Evolutionary conservation across 2,888 invertebrate species (phyloP).

Genomic region (Psylliodes chrysocephalus): DNA sequence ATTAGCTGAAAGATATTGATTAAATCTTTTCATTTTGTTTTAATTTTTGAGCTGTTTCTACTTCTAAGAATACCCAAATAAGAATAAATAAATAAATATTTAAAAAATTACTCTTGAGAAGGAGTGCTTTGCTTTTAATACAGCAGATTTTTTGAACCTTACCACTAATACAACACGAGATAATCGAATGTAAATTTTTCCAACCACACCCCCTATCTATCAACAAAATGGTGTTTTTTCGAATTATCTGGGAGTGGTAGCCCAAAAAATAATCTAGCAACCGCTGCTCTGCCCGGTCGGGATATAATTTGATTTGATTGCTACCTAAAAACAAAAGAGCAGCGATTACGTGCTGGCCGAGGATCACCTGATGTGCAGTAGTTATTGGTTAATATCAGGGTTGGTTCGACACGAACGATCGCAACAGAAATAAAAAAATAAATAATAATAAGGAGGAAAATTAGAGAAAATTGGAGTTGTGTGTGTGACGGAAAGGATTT

Average conservation of each 20-base stretch:
- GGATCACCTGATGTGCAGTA: conserved; percentile 25
- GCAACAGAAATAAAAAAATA: conserved; percentile 16
- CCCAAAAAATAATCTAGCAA: conserved; percentile 27
- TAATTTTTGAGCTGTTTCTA: no score
- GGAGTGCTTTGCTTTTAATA: no score
- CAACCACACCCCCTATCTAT: conserved; percentile 14
- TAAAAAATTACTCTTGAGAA: no score
- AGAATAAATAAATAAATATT: no score
- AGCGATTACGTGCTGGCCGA: conserved; percentile 30
- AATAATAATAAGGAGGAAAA: not conserved
- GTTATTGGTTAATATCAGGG: conserved; percentile 33
- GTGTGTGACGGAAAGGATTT: conserved; percentile 10
- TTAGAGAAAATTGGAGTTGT: conserved; percentile 18
- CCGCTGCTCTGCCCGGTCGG: no score
- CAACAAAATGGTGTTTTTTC: conserved; percentile 37
- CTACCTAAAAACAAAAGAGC: conserved; percentile 26
- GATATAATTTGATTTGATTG: conserved; percentile 39
- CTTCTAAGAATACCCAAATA: no score
- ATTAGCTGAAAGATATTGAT: no score
- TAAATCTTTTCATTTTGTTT: no score
- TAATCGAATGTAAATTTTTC: not conserved
- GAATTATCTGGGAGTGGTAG: conserved; percentile 39
- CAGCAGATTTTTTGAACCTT: no score
- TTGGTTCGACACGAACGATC: conserved; percentile 28
- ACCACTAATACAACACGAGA: not conserved